Evolutionary conservation across 2,888 invertebrate species (phyloP), one percentile per base, ranked within the genome.

Genomic region (Hoplodrina ambigua): DNA sequence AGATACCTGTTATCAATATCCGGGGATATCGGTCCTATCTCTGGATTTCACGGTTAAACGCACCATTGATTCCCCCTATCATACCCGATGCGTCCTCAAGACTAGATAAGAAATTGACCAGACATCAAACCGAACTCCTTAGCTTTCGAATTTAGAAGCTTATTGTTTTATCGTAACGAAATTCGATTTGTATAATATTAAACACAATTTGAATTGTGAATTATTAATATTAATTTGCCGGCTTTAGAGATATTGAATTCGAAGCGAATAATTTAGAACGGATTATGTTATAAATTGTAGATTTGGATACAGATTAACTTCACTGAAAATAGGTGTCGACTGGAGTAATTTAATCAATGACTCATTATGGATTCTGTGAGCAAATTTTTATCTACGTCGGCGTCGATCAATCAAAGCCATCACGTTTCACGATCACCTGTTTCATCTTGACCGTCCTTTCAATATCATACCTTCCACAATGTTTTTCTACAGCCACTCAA

Each of bases 41-140:
- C 86, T 85, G 90, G 91, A 94, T 94, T 95, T 95, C 94, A 96
- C 94, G 94, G 94, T 92, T 93, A 94, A 90, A 92, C 90, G 95
- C 94, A 93, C 92, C 91, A 93, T 92, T 95, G 92, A 88, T 79
- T 91, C 84, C 85, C 87, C 88, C 91, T 90, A 91, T 93, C 92
- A 91, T 91, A 89, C 89, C 89, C 89, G 85, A 89, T 89, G 87
- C 73, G 61, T 91, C 90, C 90, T 90, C 88, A 86, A 87, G 82
- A 89, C 84, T 79, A 93, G 94, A 95, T 95, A 95, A 94, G 94
- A 91, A 93, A 93, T 93, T 91, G 92, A 92, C 91, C 91, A 91
- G 92, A 93, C 93, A 91, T 87, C 85, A 86, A 87, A 87, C 87
- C 86, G 87, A 88, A 89, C 86, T 88, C 89, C 88, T 91, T 90